A percentile compares a stretch with the other conserved stretches of the same genome.
Conservation (phyloP, 2,888 invertebrate species). For the Drosophila tanythrix region DNA sequence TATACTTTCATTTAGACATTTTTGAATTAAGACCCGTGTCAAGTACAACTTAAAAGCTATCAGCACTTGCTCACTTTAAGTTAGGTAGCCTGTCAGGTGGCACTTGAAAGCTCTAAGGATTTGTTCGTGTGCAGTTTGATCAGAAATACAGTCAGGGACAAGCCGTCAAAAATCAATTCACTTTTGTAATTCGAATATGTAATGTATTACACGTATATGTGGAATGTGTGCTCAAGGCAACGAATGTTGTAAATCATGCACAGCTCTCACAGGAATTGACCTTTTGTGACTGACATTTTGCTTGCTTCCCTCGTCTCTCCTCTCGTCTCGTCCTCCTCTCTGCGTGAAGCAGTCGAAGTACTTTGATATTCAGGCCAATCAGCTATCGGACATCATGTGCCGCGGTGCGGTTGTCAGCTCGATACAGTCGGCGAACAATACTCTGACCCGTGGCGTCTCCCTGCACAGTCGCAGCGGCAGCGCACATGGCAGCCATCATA, state of each 20-base stretch:
- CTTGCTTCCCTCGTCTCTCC: not conserved
- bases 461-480: conserved; percentile 84
- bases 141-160: not conserved
- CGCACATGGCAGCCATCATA: conserved; percentile 80
- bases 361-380: conserved; percentile 85
- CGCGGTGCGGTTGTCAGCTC: conserved; percentile 85
- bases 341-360: conserved; percentile 82
- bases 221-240: conserved; percentile 16
- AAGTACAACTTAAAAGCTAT: no score
- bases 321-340: not conserved
- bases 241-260: conserved; percentile 48
- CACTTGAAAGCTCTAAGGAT: not conserved
- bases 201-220: not conserved
- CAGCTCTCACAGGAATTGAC: conserved; percentile 37
- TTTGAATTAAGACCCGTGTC: not conserved
- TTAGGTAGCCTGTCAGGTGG: not conserved
- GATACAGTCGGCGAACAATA: conserved; percentile 85
- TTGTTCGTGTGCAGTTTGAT: not conserved
- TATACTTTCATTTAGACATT: not conserved
- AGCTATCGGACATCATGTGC: conserved; percentile 85
- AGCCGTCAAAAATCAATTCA: not conserved
- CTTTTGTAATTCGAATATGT: conserved; percentile 9
- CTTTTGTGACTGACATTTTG: conserved; percentile 34
- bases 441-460: conserved; percentile 84
- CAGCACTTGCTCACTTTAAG: not conserved